Conservation (phyloP, 2,888 invertebrate species). For the Lithodes maja region DNA sequence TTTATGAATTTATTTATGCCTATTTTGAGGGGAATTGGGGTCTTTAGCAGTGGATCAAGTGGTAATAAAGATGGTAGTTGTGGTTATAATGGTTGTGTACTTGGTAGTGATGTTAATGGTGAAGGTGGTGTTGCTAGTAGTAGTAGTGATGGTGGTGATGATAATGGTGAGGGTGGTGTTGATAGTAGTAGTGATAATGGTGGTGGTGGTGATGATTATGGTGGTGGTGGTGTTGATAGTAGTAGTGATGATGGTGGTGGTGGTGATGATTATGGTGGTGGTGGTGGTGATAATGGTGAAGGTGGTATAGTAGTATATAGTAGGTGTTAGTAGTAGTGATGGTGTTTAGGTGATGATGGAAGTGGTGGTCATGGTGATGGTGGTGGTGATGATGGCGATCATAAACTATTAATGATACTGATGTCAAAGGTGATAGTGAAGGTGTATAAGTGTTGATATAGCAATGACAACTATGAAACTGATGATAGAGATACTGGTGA, state of each 20-base stretch:
- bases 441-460: no score
- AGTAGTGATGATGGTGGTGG: not conserved
- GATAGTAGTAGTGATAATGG: not conserved
- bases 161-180: no score
- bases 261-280: not conserved
- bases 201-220: slow-evolving; percentile 14
- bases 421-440: no score
- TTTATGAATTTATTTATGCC: no score
- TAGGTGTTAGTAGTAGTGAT: not conserved
- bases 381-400: not conserved
- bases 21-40: no score
- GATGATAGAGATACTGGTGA: no score
- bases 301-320: not conserved
- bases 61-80: not conserved
- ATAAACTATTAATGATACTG: not conserved
- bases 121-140: not conserved
- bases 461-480: no score
- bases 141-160: not conserved
- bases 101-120: not conserved
- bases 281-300: slow-evolving; percentile 1
- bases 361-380: not conserved
- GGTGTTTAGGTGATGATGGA: not conserved
- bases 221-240: slow-evolving; percentile 12
- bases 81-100: not conserved
- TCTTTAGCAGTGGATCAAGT: no score